Evolutionary conservation across 2,888 invertebrate species (phyloP).

Genomic region (Philereme vetulata): DNA sequence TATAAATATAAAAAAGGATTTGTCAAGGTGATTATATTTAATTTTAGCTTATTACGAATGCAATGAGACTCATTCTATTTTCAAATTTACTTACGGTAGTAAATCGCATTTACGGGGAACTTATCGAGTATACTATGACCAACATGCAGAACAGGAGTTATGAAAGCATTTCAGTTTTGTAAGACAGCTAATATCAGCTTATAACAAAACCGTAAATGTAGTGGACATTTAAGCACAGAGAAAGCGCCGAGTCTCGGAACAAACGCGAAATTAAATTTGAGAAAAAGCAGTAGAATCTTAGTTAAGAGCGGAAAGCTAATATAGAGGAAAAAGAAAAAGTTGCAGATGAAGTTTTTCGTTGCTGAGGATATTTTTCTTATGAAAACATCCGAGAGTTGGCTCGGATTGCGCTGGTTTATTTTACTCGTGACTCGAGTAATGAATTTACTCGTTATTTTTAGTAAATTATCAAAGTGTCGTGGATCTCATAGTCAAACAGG

Average conservation of each 20-base stretch:
- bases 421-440: slow-evolving; percentile 52
- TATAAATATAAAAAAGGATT: too few relatives aligned
- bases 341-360: slow-evolving; percentile 67
- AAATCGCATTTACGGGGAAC: too few relatives aligned
- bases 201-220: slow-evolving; percentile 39
- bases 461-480: slow-evolving; percentile 43
- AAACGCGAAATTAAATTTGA: slow-evolving; percentile 62
- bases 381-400: slow-evolving; percentile 63
- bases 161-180: neutral
- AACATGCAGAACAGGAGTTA: too few relatives aligned
- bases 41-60: too few relatives aligned
- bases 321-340: slow-evolving; percentile 64
- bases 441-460: slow-evolving; percentile 55
- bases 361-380: slow-evolving; percentile 67
- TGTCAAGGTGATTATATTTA: too few relatives aligned
- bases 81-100: too few relatives aligned
- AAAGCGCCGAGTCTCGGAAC: slow-evolving; percentile 47
- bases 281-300: slow-evolving; percentile 63
- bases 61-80: too few relatives aligned
- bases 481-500: neutral
- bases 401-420: slow-evolving; percentile 60
- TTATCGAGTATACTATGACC: too few relatives aligned
- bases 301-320: slow-evolving; percentile 70
- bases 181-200: slow-evolving; percentile 32
- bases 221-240: slow-evolving; percentile 46